These are phyloP conservation scores for Acrobeloides nanus DNA, from an alignment of 2,888 invertebrate genomes.

Conservation along the genomic window DNA sequence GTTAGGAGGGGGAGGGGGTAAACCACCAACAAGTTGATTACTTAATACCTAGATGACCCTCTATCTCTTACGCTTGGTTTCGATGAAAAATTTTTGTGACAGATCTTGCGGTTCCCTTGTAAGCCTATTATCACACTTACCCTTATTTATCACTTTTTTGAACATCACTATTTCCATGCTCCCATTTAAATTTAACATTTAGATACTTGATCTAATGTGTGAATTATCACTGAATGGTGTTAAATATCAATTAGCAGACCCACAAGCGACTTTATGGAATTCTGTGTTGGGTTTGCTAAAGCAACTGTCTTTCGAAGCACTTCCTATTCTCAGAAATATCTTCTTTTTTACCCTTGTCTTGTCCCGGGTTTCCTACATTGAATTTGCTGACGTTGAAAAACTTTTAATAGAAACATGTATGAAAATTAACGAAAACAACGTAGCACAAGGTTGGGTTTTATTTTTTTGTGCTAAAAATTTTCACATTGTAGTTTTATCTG, in stretches of 20 bases:
- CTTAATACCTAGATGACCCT: too few relatives aligned
- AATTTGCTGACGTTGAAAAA: constrained; percentile 14
- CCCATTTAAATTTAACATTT: constrained; percentile 1
- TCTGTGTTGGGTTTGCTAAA: constrained; percentile 12
- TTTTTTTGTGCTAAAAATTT: too few relatives aligned
- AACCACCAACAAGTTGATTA: too few relatives aligned
- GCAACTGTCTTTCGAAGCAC: constrained; percentile 11
- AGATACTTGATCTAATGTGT: constrained; percentile 27
- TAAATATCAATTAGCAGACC: constrained; percentile 24
- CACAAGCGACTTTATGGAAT: constrained; percentile 19
- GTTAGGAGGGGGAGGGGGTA: too few relatives aligned
- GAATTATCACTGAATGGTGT: constrained; percentile 27
- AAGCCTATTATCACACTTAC: too few relatives aligned
- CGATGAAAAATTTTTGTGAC: too few relatives aligned
- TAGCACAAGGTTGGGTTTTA: too few relatives aligned
- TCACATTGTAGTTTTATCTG: constrained; percentile 14
- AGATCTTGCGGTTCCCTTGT: too few relatives aligned
- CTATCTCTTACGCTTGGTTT: too few relatives aligned
- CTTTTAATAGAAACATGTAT: constrained; percentile 8
- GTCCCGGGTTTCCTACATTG: constrained; percentile 9
- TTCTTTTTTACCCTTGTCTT: constrained; percentile 22
- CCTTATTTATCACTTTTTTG: too few relatives aligned
- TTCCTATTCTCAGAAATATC: constrained; percentile 13
- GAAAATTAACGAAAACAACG: constrained; percentile 13
- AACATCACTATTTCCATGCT: too few relatives aligned